phyloP scores from a whole-genome alignment of 1,140 invertebrate species.

The Papilio helenus region DNA sequence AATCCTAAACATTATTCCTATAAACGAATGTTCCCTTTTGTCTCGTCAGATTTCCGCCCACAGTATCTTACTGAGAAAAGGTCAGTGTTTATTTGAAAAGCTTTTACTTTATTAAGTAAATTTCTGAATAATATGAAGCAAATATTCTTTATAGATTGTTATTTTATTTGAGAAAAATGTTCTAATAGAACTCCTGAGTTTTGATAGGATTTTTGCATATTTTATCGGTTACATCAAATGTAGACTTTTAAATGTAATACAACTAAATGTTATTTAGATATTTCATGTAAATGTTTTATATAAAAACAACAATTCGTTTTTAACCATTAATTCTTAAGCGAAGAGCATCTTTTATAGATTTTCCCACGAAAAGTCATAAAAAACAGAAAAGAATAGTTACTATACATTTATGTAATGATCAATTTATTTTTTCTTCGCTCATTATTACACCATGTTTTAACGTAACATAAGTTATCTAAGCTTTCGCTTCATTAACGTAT shows the following conservation, averaged over 20 bases:
- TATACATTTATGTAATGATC: neutral
- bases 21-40: neutral
- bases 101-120: neutral
- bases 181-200: neutral
- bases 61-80: slow-evolving; percentile 12
- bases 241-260: neutral
- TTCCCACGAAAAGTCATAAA: neutral
- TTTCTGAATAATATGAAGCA: neutral
- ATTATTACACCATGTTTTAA: neutral
- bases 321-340: too few species aligned
- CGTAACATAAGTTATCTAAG: neutral
- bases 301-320: too few species aligned
- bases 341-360: neutral
- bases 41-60: slow-evolving; percentile 9
- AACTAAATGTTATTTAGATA: neutral
- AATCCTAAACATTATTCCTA: neutral
- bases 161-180: neutral
- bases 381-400: neutral
- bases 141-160: neutral
- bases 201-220: neutral
- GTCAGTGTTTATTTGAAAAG: neutral
- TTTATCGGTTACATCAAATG: neutral
- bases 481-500: neutral
- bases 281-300: neutral
- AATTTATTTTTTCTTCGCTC: neutral